These are phyloP conservation scores for Aurelia aurita DNA, from an alignment of 30 jellyfish, hydroid and myxozoan genomes.

Conservation along the genomic window DNA sequence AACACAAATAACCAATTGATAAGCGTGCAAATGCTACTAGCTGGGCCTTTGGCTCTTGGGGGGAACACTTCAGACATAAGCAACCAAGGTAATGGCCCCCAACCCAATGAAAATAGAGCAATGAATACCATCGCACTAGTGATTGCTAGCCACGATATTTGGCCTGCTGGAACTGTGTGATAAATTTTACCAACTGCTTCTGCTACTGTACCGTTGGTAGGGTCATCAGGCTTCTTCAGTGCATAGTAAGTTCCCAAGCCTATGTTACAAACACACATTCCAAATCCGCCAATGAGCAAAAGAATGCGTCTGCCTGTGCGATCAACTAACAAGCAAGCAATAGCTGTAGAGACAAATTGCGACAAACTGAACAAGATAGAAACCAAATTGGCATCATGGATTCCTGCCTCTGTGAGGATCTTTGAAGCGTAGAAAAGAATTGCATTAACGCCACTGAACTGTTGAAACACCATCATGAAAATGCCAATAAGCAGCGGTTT, in stretches of 20 bases:
- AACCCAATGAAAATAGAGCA: constrained; percentile 85
- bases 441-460: constrained; percentile 96
- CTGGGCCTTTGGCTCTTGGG: constrained; percentile 95
- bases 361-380: constrained; percentile 74
- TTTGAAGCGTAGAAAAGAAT: constrained; percentile 76
- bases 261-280: constrained; percentile 81
- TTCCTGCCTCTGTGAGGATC: constrained; percentile 85
- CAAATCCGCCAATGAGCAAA: constrained; percentile 88
- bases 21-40: constrained; percentile 89
- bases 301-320: constrained; percentile 88
- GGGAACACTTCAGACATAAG: constrained; percentile 98
- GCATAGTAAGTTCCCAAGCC: constrained; percentile 91
- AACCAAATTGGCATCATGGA: constrained; percentile 60
- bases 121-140: constrained; percentile 71
- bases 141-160: constrained; percentile 88
- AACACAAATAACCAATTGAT: constrained; percentile 94
- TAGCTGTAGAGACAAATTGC: constrained; percentile 87
- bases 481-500: constrained; percentile 84
- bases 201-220: constrained; percentile 6
- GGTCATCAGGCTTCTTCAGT: constrained; percentile 40
- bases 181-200: constrained; percentile 12
- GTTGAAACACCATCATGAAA: constrained; percentile 95
- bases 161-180: constrained; percentile 67
- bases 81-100: constrained; percentile 99
- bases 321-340: constrained; percentile 97